Percentiles rank a stretch among this genome's conserved stretches.
Conservation (phyloP, 2,113 vertebrate genomes). For the Trogon melanurus region DNA sequence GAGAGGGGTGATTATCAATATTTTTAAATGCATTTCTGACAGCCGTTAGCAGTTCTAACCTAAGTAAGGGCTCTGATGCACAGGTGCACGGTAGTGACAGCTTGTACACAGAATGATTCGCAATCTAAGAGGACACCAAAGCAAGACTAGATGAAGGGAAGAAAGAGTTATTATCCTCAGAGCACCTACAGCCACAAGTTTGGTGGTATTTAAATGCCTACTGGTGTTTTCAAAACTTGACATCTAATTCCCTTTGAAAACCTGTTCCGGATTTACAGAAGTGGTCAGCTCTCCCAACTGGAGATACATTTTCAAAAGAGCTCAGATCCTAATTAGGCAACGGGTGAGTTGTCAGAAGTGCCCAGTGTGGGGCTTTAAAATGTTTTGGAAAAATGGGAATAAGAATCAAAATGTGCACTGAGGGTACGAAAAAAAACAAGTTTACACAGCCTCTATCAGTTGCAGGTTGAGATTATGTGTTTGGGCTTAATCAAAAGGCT, state of each 20-base stretch:
- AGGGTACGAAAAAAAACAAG: neutral
- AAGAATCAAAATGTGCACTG: neutral
- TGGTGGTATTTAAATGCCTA: neutral
- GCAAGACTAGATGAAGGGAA: neutral
- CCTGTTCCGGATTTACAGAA: slow-evolving; percentile 15
- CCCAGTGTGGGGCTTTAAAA: neutral
- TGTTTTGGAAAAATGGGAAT: neutral
- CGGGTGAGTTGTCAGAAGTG: neutral
- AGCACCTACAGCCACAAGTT: neutral
- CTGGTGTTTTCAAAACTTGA: neutral
- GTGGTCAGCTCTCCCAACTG: neutral
- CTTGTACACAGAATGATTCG: neutral
- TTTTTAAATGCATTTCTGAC: neutral
- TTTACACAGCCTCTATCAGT: neutral
- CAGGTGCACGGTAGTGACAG: neutral
- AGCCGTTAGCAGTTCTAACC: neutral
- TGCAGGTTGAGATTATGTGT: neutral
- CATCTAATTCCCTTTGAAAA: slow-evolving; percentile 43
- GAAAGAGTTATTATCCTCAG: neutral
- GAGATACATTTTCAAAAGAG: neutral
- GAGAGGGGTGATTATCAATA: neutral
- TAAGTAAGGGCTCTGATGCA: neutral
- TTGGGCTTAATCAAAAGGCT: neutral
- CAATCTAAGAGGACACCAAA: neutral
- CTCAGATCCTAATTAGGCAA: neutral